These are phyloP conservation scores for Chionis minor DNA, from an alignment of 2,113 vertebrate genomes.

Conservation along the genomic window DNA sequence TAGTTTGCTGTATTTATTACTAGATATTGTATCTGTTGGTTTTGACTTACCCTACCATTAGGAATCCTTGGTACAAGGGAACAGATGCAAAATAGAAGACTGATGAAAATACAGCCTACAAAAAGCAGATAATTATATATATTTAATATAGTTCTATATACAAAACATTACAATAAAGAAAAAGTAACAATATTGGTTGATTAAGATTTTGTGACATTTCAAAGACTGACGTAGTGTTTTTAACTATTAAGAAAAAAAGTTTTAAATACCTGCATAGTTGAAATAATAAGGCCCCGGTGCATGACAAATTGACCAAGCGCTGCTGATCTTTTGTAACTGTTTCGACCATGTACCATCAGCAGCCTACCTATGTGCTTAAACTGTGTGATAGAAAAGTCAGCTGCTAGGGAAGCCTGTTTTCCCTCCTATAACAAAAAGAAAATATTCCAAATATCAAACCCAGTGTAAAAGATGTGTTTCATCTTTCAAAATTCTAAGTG, in stretches of 20 bases:
- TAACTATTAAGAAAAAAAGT: neutral
- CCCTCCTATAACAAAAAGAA: conserved; percentile 84
- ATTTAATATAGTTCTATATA: neutral
- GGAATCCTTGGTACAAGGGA: conserved; percentile 97
- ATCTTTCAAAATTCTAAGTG: neutral
- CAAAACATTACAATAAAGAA: neutral
- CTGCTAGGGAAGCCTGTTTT: conserved; percentile 94
- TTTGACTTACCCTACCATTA: conserved; percentile 94
- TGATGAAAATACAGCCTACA: conserved; percentile 96
- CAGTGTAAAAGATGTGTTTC: neutral
- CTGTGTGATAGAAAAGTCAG: conserved; percentile 96
- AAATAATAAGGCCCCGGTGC: conserved; percentile 98
- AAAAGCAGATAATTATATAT: neutral
- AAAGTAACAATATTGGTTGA: neutral
- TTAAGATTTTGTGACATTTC: neutral
- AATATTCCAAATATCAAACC: neutral
- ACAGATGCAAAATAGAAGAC: conserved; percentile 98
- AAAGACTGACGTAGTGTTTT: neutral
- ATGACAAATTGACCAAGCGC: conserved; percentile 97
- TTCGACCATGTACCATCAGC: conserved; percentile 95
- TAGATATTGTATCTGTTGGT: neutral
- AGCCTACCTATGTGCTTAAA: conserved; percentile 93
- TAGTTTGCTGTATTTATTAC: neutral
- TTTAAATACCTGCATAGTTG: conserved; percentile 91
- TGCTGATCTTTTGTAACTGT: conserved; percentile 97